These are phyloP conservation scores for Crematogaster levior DNA, from an alignment of 2,888 invertebrate species.

Conservation along the genomic window DNA sequence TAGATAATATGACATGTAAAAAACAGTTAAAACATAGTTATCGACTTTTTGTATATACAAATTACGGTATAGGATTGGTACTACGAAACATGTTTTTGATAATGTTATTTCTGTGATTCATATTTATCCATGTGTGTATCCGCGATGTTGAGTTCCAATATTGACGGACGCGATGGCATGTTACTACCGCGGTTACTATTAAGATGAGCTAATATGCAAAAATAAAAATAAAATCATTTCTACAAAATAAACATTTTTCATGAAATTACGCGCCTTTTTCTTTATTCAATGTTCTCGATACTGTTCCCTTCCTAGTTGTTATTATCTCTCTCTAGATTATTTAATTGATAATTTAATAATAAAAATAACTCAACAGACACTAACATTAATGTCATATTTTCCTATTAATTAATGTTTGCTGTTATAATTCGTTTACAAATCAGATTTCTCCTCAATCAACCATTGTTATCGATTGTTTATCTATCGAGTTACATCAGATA, in stretches of 20 bases:
- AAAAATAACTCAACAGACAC: no score
- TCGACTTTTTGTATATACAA: background rate
- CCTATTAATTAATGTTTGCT: no score
- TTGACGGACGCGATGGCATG: background rate
- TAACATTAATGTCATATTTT: no score
- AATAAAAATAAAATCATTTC: background rate
- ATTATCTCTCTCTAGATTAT: no score
- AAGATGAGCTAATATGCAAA: background rate
- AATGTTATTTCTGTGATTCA: background rate
- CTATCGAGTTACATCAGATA: background rate
- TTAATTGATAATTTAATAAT: background rate
- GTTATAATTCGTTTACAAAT: no score
- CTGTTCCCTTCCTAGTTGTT: background rate
- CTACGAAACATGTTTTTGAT: background rate
- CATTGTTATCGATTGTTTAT: no score
- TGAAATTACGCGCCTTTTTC: background rate
- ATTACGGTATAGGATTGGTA: background rate
- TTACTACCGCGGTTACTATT: background rate
- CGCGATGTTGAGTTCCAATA: background rate
- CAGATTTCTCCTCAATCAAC: no score
- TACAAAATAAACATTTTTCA: background rate
- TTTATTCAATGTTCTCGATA: background rate
- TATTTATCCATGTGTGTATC: background rate
- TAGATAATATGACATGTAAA: background rate
- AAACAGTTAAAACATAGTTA: background rate